These are phyloP conservation scores for Vimba vimba DNA, from an alignment of 2,113 vertebrate genomes.

Conservation along the genomic window DNA sequence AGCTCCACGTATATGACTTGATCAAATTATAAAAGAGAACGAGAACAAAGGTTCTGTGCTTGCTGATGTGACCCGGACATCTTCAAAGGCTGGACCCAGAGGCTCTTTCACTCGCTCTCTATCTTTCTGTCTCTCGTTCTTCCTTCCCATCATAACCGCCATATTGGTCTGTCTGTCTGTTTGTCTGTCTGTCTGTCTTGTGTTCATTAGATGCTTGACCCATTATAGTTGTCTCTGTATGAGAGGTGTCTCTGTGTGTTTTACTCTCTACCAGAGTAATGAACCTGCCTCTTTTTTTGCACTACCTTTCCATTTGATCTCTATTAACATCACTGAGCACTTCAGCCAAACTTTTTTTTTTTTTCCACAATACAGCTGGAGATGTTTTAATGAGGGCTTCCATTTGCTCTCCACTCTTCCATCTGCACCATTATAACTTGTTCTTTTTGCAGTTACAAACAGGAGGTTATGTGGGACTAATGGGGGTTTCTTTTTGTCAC, in stretches of 20 bases:
- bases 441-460: slow-evolving; percentile 48
- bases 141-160: slow-evolving; percentile 11
- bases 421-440: slow-evolving; percentile 60
- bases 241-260: slow-evolving; percentile 48
- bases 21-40: background rate
- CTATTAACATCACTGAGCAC: slow-evolving; percentile 63
- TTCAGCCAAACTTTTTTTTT: slow-evolving; percentile 54
- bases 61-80: slow-evolving; percentile 57
- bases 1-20: slow-evolving; percentile 1
- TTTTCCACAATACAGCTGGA: slow-evolving; percentile 67
- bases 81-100: slow-evolving; percentile 67
- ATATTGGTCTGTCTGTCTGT: slow-evolving; percentile 25
- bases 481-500: slow-evolving; percentile 37
- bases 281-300: slow-evolving; percentile 53
- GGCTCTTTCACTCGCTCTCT: slow-evolving; percentile 45
- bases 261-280: slow-evolving; percentile 44
- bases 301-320: slow-evolving; percentile 71
- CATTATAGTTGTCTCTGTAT: slow-evolving; percentile 57
- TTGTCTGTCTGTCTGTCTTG: slow-evolving; percentile 43
- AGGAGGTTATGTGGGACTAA: slow-evolving; percentile 20
- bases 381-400: slow-evolving; percentile 79
- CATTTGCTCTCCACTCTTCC: slow-evolving; percentile 70
- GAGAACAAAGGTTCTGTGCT: slow-evolving; percentile 46
- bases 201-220: slow-evolving; percentile 68
- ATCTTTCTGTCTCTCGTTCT: slow-evolving; percentile 25